Conservation (phyloP, 2,797 vertebrate species). For the Allobates femoralis region DNA sequence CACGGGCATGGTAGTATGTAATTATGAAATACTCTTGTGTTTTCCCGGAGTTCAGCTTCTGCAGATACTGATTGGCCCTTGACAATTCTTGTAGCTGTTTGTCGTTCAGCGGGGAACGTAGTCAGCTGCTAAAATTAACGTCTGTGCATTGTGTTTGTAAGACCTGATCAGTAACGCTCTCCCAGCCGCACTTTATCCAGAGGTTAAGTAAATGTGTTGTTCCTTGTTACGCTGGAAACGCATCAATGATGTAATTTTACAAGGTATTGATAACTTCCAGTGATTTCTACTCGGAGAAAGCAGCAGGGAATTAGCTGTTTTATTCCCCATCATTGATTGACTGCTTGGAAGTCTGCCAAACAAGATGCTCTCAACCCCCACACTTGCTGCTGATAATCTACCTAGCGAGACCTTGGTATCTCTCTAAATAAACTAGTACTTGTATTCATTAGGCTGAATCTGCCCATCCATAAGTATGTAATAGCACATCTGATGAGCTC, state of each 20-base stretch:
- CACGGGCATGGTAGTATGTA: constrained; percentile 69
- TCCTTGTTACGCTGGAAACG: constrained; percentile 60
- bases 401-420: constrained; percentile 67
- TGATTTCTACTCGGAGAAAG: constrained; percentile 65
- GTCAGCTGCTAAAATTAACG: constrained; percentile 79
- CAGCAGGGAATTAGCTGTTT: constrained; percentile 71
- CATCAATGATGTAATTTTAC: constrained; percentile 70
- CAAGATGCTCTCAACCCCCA: constrained; percentile 68
- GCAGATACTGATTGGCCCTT: constrained; percentile 71
- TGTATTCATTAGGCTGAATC: constrained; percentile 76
- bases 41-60: constrained; percentile 68
- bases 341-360: constrained; percentile 74
- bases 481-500: constrained; percentile 70
- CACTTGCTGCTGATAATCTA: constrained; percentile 70
- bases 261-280: constrained; percentile 68
- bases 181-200: constrained; percentile 60
- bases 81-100: constrained; percentile 73
- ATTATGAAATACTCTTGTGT: constrained; percentile 69
- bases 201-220: constrained; percentile 47
- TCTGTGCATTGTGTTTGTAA: constrained; percentile 59
- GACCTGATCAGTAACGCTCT: constrained; percentile 64
- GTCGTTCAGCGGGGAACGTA: constrained; percentile 78
- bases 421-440: constrained; percentile 74
- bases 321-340: constrained; percentile 79
- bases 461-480: constrained; percentile 71